Evolutionary conservation across 2,113 vertebrate species (phyloP).

Genomic region (Motacilla tschutschensis): DNA sequence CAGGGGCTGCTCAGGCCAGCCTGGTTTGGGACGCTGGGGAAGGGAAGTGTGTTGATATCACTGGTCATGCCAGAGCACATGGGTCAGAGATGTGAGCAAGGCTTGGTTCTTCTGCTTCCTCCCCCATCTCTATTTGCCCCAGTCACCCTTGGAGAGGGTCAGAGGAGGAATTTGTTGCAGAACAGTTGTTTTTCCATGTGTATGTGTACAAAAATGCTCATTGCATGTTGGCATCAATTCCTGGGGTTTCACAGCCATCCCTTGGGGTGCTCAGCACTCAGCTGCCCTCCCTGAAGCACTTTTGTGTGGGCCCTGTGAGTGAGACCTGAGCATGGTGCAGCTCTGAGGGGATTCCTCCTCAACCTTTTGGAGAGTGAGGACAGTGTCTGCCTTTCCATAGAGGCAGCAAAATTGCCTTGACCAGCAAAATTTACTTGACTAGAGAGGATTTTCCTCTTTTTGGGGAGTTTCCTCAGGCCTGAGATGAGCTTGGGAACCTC

Average conservation of each 20-base stretch:
- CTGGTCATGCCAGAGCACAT: accelerated
- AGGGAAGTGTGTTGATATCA: background rate
- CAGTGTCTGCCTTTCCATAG: background rate
- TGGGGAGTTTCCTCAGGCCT: background rate
- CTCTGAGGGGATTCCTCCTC: background rate
- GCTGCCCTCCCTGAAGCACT: background rate
- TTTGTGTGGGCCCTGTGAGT: background rate
- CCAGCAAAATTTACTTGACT: no score
- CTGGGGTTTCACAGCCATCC: accelerated
- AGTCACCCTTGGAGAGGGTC: accelerated
- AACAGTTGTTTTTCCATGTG: background rate
- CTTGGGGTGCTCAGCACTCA: background rate
- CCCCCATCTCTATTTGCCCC: background rate
- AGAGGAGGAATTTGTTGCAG: background rate
- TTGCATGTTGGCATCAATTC: background rate
- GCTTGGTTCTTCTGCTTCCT: background rate
- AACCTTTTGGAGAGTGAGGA: background rate
- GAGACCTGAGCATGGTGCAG: background rate
- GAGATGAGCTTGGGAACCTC: background rate
- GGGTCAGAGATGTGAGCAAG: background rate
- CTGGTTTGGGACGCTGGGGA: accelerated
- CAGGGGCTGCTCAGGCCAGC: background rate
- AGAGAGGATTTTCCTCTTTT: background rate
- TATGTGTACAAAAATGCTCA: background rate
- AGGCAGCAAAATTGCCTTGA: background rate